These are phyloP conservation scores for Oceanodroma leucorhoa DNA, from an alignment of 2,797 vertebrate genomes.

Conservation along the genomic window DNA sequence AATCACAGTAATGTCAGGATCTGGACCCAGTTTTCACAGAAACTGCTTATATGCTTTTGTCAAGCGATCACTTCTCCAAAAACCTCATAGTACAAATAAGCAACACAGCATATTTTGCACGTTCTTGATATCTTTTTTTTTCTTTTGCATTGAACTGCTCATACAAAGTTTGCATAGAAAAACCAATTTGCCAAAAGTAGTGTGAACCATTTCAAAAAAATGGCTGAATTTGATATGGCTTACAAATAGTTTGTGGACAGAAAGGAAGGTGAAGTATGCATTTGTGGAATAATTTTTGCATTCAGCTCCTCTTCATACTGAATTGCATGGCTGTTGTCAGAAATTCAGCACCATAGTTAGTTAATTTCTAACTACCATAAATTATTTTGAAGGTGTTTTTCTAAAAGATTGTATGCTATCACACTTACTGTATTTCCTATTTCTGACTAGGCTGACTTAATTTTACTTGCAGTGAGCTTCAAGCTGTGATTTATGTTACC, in stretches of 20 bases:
- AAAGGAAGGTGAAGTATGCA: background rate
- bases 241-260: background rate
- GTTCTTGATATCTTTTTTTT: background rate
- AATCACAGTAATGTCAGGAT: background rate
- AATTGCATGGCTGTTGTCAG: background rate
- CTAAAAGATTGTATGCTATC: background rate
- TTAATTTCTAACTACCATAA: background rate
- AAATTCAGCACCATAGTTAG: background rate
- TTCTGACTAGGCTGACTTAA: background rate
- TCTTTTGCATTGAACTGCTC: background rate
- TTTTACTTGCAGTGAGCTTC: background rate
- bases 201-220: background rate
- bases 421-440: background rate
- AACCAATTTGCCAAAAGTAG: background rate
- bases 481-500: constrained; percentile 24
- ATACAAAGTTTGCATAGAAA: background rate
- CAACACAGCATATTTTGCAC: background rate
- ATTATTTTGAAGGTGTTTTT: background rate
- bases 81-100: background rate
- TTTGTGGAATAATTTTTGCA: background rate
- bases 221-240: background rate
- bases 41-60: background rate
- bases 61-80: background rate
- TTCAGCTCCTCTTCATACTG: background rate
- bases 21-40: background rate